Base-by-base conservation (phyloP, 2,888 invertebrate species). In the Drosophila prostipennis region DNA sequence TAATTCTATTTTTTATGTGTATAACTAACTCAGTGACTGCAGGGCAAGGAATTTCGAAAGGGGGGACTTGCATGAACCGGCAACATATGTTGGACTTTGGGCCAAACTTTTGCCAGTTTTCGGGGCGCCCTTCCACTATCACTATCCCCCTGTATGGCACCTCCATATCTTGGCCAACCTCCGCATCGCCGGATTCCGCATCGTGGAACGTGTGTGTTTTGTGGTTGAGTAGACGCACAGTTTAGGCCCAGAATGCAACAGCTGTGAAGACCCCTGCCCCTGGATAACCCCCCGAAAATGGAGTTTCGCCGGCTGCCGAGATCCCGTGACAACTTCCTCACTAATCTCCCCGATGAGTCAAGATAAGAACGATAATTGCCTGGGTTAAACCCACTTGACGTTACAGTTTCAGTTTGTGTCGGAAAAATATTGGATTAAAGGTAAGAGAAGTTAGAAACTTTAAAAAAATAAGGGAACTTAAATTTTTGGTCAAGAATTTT, bases 11-110 rank as follows among this genome's bases (percentile, higher is more conserved):
- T 53, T 29, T 42, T 2, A n/a, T 7, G 52, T 43, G 23, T 13
- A n/a, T 13, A 55, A 19, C 65, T 67, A 55, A 58, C 72, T 65
- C 58, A 46, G 54, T 76, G 64, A 53, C 59, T 71, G 71, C 48
- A 42, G 48, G 37, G 39, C 58, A 29, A 16, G 40, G 16, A 61
- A 16, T 57, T 40, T 23, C 46, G 16, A 26, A 2, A 43, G 14
- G 74, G 57, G 71, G 81, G 81, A 74, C 87, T 84, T 82, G 82
- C 87, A 72, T 84, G 82, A 85, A 52, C 70, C 60, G 82, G 63
- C 79, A 87, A 87, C 82, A 82, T 85, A 85, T 82, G 82, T 87
- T 87, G 87, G 82, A 82, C 87, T 82, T 85, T 74, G 73, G 79
- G 64, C 71, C 60, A 81, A 82, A 73, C 64, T 82, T 78, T 81